phyloP scores from a whole-genome alignment of 23 tunicate species.

The Clavelina lepadiformis region DNA sequence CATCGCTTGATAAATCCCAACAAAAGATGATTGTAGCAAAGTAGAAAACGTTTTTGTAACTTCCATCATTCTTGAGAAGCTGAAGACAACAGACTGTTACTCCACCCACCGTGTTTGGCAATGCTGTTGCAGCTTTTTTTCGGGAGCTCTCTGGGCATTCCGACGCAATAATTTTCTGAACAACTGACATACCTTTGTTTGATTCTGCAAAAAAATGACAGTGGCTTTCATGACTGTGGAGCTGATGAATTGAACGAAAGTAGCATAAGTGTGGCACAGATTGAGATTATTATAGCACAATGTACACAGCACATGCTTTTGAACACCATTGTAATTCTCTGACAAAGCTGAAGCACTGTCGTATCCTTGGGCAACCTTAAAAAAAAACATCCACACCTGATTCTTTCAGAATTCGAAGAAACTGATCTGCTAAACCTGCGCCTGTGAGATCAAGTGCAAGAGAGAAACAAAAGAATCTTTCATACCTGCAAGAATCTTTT shows the following conservation, averaged over 20 bases:
- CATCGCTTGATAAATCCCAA: too few species aligned
- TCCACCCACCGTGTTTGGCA: slow-evolving; percentile 1
- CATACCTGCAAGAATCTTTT: background rate
- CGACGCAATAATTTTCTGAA: background rate
- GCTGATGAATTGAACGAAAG: background rate
- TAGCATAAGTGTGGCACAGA: background rate
- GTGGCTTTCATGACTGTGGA: background rate
- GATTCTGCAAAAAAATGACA: background rate
- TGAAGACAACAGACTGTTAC: background rate
- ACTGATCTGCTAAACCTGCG: background rate
- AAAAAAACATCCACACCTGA: background rate
- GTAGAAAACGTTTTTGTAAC: background rate
- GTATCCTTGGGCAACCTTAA: background rate
- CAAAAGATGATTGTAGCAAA: background rate
- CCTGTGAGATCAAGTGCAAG: background rate
- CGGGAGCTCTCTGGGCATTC: background rate
- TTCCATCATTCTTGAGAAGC: background rate
- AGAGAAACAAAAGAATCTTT: background rate
- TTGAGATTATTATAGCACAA: too few species aligned
- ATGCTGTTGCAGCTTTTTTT: background rate
- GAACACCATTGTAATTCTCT: background rate
- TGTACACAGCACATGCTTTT: background rate
- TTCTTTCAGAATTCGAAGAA: background rate
- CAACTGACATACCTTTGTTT: background rate
- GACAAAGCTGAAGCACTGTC: background rate